These are phyloP conservation scores for Reinhardtius hippoglossoides DNA, from an alignment of 2,113 vertebrate species.

Conservation along the genomic window DNA sequence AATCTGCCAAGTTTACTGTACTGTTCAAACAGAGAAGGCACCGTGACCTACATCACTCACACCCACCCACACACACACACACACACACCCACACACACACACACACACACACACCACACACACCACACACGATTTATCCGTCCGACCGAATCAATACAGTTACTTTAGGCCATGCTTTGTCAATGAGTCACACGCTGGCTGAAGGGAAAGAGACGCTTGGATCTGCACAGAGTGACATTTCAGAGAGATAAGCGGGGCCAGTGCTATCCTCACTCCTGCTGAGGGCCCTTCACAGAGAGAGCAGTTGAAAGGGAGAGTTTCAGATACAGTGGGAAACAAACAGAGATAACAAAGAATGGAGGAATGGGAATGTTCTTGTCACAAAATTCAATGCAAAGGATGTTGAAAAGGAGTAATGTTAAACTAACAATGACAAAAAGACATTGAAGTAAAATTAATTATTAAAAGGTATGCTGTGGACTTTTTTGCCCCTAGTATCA, in stretches of 20 bases:
- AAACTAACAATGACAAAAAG: not conserved
- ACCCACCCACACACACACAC: not conserved
- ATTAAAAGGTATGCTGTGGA: not conserved
- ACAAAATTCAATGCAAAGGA: not conserved
- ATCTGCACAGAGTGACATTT: conserved; percentile 39
- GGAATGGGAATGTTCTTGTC: not conserved
- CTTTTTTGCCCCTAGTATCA: not conserved
- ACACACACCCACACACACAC: conserved; percentile 7
- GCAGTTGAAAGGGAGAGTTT: conserved; percentile 46
- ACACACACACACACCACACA: conserved; percentile 3
- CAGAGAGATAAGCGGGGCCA: conserved; percentile 53
- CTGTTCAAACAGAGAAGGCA: conserved; percentile 55
- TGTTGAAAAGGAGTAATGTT: not conserved
- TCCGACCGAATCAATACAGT: conserved; percentile 20
- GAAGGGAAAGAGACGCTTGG: conserved; percentile 13
- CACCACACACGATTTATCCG: conserved; percentile 3
- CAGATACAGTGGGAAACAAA: conserved; percentile 32
- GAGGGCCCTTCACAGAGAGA: conserved; percentile 61
- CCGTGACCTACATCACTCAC: conserved; percentile 74
- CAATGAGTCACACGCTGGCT: conserved; percentile 1
- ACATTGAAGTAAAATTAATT: not conserved
- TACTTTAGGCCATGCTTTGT: conserved; percentile 29
- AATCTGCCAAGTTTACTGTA: conserved; percentile 55
- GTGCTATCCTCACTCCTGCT: conserved; percentile 39
- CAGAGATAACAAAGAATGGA: not conserved